Evolutionary conservation across 2,113 vertebrate genomes (phyloP).

Genomic region (Protomyctophum bolini): DNA sequence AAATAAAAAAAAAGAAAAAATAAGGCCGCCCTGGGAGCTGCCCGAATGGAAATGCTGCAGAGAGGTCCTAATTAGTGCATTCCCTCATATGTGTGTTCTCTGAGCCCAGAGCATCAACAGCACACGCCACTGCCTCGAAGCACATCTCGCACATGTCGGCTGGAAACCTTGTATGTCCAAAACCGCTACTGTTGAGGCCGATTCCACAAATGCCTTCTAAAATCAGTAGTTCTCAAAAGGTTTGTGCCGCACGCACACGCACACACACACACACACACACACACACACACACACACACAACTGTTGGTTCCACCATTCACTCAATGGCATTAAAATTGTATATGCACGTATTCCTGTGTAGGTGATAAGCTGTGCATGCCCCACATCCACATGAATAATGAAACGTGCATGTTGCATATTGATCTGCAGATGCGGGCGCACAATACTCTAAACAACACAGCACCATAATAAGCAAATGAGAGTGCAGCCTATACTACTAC

Average conservation of each 20-base stretch:
- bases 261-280: too few relatives aligned
- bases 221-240: too few relatives aligned
- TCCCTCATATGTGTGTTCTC: conserved; percentile 23
- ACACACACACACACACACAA: too few relatives aligned
- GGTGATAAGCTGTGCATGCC: conserved; percentile 34
- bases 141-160: too few relatives aligned
- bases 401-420: conserved; percentile 18
- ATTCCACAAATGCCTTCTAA: too few relatives aligned
- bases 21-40: conserved; percentile 39
- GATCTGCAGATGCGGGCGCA: conserved; percentile 24
- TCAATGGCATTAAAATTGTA: conserved; percentile 42
- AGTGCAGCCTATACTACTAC: conserved; percentile 9
- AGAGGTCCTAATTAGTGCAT: conserved; percentile 70
- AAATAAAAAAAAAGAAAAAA: conserved; percentile 4
- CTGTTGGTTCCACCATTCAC: conserved; percentile 12
- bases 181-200: too few relatives aligned
- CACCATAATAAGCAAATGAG: conserved; percentile 11
- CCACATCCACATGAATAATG: conserved; percentile 22
- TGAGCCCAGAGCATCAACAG: conserved; percentile 41
- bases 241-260: too few relatives aligned
- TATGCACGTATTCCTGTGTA: conserved; percentile 22
- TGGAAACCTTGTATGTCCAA: too few relatives aligned
- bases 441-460: conserved; percentile 26
- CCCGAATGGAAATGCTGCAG: conserved; percentile 60
- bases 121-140: background rate